Percentiles rank a stretch among this genome's conserved stretches.
phyloP scores from a whole-genome alignment of 2,888 invertebrate species.

The Torymus aiolomorphi region DNA sequence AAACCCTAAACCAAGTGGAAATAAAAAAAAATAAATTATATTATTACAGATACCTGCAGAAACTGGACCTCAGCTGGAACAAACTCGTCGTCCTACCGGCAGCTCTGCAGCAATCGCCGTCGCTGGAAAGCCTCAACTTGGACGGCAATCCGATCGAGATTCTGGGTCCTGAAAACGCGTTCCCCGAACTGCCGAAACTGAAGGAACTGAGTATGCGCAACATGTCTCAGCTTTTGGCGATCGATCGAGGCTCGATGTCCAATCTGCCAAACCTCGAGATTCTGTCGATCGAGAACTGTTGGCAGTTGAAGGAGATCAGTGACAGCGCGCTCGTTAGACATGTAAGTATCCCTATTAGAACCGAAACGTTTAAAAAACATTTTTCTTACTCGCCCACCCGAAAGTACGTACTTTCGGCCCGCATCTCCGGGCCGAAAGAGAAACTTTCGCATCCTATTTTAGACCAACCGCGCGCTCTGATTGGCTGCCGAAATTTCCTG shows the following conservation, averaged over 20 bases:
- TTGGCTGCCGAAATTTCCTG: too few species aligned
- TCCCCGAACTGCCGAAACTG: slow-evolving; percentile 81
- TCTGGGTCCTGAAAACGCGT: slow-evolving; percentile 78
- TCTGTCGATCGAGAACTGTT: slow-evolving; percentile 82
- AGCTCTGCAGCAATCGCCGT: slow-evolving; percentile 79
- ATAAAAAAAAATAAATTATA: slow-evolving; percentile 9
- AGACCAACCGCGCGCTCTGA: too few species aligned
- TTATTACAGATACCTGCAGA: slow-evolving; percentile 77
- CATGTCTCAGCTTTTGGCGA: slow-evolving; percentile 79
- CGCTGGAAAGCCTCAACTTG: slow-evolving; percentile 80
- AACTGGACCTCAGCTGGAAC: slow-evolving; percentile 83
- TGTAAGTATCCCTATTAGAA: too few species aligned
- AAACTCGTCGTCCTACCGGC: slow-evolving; percentile 79
- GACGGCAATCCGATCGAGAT: slow-evolving; percentile 83
- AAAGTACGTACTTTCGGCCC: too few species aligned
- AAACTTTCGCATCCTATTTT: too few species aligned
- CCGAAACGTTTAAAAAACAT: too few species aligned
- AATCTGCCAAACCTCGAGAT: slow-evolving; percentile 78
- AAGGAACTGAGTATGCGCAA: slow-evolving; percentile 83
- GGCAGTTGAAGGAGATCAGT: slow-evolving; percentile 79
- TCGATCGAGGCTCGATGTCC: slow-evolving; percentile 79
- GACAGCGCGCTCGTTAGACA: slow-evolving; percentile 78
- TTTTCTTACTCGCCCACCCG: too few species aligned
- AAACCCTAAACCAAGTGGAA: neutral
- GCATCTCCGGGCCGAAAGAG: too few species aligned